Evolutionary conservation across 2,113 vertebrate genomes (phyloP), one percentile per base, ranked within the genome.

Genomic region (Cebus imitator): DNA sequence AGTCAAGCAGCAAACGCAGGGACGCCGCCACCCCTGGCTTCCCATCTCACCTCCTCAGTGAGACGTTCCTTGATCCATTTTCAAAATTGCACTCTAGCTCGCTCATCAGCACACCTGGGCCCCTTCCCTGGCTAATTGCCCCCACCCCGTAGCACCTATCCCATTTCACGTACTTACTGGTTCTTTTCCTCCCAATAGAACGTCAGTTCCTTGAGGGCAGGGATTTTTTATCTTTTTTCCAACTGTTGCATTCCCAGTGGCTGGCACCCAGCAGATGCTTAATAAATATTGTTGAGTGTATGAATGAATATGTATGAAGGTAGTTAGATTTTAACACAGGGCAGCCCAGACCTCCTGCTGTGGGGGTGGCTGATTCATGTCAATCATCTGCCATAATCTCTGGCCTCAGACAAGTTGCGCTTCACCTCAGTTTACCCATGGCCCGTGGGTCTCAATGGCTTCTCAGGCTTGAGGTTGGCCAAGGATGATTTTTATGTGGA

Each of bases 351-450:
- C 50, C 8, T 37, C 16, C 32, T 55, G 48, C 88, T 64, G 5
- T 16, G 70, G n/a, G 57, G n/a, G 55, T 43, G n/a, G 61, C 40
- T 78, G 80, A 79, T 35, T 90, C 50, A 10, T 25, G 66, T 55
- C 84, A 70, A 27, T 96, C 80, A 90, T 58, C 83, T 78, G 79
- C 64, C 86, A n/a, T 91, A 52, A 94, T 80, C 61, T 72, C 25
- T 76, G 94, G 97, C 80, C 50, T 83, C 57, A 61, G 85, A 93
- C 8, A 95, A 87, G 64, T 13, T 73, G 78, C 37, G 50, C 43
- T 20, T 35, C 21, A 9, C 50, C 86, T 92, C 64, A 37, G 76
- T 75, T 48, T 32, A 80, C 64, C 13, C 37, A 45, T 25, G 87
- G 61, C n/a, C 40, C 50, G 75, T 0, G 40, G 97, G 68, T 78